Conservation (phyloP, 2,888 invertebrate genomes). For the Epistrophe grossulariae region DNA sequence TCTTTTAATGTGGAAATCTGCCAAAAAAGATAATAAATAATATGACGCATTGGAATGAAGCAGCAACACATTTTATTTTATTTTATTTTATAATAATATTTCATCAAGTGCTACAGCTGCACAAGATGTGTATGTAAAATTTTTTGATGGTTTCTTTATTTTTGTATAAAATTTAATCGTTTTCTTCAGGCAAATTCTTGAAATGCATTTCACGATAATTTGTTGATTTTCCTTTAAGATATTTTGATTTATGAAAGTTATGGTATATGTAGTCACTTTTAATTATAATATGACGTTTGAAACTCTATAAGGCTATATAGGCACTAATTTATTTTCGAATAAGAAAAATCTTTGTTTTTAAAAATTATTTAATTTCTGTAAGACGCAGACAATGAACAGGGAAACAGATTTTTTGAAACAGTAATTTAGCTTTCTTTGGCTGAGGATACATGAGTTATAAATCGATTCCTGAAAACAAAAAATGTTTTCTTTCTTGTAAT, state of each 20-base stretch:
- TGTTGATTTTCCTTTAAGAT: background rate
- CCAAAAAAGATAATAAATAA: constrained; percentile 16
- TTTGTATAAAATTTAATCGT: constrained; percentile 3
- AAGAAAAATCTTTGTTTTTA: no score
- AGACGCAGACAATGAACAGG: background rate
- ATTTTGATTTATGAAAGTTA: background rate
- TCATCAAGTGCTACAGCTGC: constrained; percentile 22
- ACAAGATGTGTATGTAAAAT: background rate
- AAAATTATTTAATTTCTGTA: background rate
- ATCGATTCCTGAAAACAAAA: background rate
- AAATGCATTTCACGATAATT: constrained; percentile 19
- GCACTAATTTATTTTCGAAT: background rate
- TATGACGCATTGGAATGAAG: constrained; percentile 24
- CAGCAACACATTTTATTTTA: background rate
- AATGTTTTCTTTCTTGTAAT: background rate
- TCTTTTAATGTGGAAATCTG: constrained; percentile 2
- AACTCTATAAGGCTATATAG: no score
- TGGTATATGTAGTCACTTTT: background rate
- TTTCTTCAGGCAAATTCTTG: constrained; percentile 11
- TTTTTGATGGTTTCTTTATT: background rate
- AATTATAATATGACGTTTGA: background rate
- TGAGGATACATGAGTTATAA: background rate
- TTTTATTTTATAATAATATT: background rate
- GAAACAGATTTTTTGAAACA: background rate
- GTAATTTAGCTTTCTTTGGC: background rate